Conservation (phyloP, 2,888 invertebrate species). For the Melieria omissa region DNA sequence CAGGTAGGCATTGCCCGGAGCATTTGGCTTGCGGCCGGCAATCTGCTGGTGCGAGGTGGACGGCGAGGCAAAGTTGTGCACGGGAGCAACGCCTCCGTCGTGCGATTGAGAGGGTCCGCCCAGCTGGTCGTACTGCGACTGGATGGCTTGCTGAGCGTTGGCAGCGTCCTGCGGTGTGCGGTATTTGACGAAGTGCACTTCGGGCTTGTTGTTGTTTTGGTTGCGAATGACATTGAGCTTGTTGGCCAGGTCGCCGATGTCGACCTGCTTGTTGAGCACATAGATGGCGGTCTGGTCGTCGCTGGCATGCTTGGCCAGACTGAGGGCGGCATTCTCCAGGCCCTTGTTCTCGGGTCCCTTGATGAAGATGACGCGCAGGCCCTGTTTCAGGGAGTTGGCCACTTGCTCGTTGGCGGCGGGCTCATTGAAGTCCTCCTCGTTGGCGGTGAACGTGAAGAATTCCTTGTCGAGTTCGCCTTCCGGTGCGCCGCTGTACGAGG, state of each 20-base stretch:
- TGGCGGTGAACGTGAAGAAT: constrained; percentile 53
- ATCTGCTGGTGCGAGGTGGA: constrained; percentile 27
- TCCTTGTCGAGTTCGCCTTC: constrained; percentile 53
- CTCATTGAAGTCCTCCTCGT: constrained; percentile 54
- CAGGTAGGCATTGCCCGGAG: constrained; percentile 51
- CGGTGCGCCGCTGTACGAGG: constrained; percentile 37
- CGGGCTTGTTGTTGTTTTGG: constrained; percentile 55
- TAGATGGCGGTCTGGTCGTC: constrained; percentile 60
- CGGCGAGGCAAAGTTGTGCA: constrained; percentile 55
- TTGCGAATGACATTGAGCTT: constrained; percentile 49
- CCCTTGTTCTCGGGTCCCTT: constrained; percentile 57
- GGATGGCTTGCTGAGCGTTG: constrained; percentile 55
- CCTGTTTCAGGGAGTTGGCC: constrained; percentile 47
- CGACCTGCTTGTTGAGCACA: constrained; percentile 58
- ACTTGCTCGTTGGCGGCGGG: constrained; percentile 44
- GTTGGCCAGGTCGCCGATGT: constrained; percentile 51
- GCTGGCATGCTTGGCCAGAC: constrained; percentile 52
- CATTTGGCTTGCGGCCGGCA: constrained; percentile 40
- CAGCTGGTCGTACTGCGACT: constrained; percentile 53
- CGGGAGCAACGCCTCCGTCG: constrained; percentile 54
- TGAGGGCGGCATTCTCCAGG: constrained; percentile 53
- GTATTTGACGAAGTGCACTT: constrained; percentile 62
- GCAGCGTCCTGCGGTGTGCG: constrained; percentile 58
- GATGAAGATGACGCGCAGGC: constrained; percentile 56
- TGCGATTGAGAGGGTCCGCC: constrained; percentile 49